Evolutionary conservation across 2,797 vertebrate genomes (phyloP), one percentile per base, ranked within the genome.

Genomic region (Chiloscyllium punctatum): DNA sequence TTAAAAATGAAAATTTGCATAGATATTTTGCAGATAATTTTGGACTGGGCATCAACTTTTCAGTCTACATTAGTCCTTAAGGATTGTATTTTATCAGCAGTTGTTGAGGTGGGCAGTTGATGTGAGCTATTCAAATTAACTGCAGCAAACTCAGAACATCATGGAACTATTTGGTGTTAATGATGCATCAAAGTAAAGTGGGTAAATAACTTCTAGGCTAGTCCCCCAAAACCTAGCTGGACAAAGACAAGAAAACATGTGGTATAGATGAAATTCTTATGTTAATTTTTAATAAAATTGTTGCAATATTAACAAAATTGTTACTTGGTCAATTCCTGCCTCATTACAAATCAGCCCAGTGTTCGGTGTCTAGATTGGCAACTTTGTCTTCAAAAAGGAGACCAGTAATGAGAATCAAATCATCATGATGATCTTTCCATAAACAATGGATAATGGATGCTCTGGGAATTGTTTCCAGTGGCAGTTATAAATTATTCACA

Each of bases 61-160:
- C 74, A 92, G 37, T 18, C 62, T 68, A 25, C 23, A n/a, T 37
- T 69, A 92, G 66, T 42, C 62, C 66, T 42, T 37, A 69, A n/a
- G 42, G n/a, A 11, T 92, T 69, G 66, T n/a, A 69, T 25, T 92
- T 69, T 25, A 69, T 23, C 66, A 69, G 25, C 42, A 23, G 62
- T 92, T 69, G 23, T 42, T 68, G 37, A 92, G 21, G 37, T 92
- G 66, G 37, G 90, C 21, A 42, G 92, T 92, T 69, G 33, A 21
- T 27, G 18, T 42, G 18, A 21, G 25, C 90, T 25, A 9, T 21
- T 69, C n/a, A 42, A n/a, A 4, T 21, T 92, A 68, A 92, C 90
- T 42, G n/a, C 90, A 92, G n/a, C n/a, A 92, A 69, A 92, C n/a
- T 42, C 18, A 23, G 88, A 68, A 92, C 88, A 92, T 68, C 62